Evolutionary conservation across 2,797 vertebrate genomes (phyloP).

Genomic region (Macropus fuliginosus): DNA sequence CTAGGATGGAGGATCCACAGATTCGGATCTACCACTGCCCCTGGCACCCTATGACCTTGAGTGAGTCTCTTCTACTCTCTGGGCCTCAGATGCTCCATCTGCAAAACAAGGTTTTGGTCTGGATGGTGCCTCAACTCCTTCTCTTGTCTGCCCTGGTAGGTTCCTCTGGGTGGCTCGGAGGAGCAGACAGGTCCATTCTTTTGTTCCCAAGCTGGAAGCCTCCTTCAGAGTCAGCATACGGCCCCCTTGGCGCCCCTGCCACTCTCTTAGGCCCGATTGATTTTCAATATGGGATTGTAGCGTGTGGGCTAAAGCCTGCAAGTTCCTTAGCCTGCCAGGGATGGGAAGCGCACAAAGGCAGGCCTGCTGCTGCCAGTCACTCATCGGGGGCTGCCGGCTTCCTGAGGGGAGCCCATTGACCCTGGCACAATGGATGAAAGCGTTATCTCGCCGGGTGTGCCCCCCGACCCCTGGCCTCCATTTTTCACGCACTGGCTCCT

Average conservation of each 20-base stretch:
- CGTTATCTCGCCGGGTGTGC: conserved; percentile 89
- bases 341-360: conserved; percentile 82
- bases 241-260: conserved; percentile 81
- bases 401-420: conserved; percentile 93
- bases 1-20: neutral
- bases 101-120: neutral
- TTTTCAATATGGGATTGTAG: conserved; percentile 76
- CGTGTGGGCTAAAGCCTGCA: conserved; percentile 79
- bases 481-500: conserved; percentile 87
- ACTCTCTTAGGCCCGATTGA: conserved; percentile 80
- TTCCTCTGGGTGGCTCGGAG: conserved; percentile 66
- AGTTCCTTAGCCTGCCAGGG: conserved; percentile 80
- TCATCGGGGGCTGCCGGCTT: conserved; percentile 92
- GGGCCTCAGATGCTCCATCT: neutral
- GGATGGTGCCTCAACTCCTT: neutral
- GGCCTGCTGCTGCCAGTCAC: conserved; percentile 91
- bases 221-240: conserved; percentile 80
- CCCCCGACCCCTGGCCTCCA: conserved; percentile 91
- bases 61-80: neutral
- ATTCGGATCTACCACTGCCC: too few species aligned
- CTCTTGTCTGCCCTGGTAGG: accelerated
- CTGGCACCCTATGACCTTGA: neutral
- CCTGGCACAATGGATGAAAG: conserved; percentile 96
- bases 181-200: conserved; percentile 65
- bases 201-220: conserved; percentile 76